A percentile compares a stretch with the other conserved stretches of the same genome.
These are phyloP conservation scores for Paramisgurnus dabryanus DNA, from an alignment of 2,113 vertebrate genomes.

Conservation along the genomic window DNA sequence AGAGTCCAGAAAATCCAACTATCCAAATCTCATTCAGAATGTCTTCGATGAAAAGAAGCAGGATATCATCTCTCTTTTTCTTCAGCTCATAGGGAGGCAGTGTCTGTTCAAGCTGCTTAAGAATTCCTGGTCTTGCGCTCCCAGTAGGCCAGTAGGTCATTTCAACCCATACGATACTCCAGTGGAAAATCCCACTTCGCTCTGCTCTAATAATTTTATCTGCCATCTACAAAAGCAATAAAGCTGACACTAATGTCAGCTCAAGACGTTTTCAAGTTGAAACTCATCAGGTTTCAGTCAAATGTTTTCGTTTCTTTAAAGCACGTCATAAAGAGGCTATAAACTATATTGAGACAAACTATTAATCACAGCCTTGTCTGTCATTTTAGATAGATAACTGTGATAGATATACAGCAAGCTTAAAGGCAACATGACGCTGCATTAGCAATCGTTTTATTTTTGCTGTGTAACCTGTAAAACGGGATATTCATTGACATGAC, in stretches of 20 bases:
- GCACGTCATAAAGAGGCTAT: not conserved
- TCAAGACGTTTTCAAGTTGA: not conserved
- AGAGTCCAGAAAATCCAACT: constrained; percentile 32
- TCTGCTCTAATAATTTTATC: constrained; percentile 45
- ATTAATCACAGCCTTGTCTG: not conserved
- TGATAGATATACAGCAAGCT: not conserved
- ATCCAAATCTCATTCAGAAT: not conserved
- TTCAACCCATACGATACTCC: constrained; percentile 15
- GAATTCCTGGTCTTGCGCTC: constrained; percentile 36
- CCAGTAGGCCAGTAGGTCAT: constrained; percentile 36
- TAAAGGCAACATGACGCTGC: not conserved
- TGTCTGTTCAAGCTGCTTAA: constrained; percentile 33
- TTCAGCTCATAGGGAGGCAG: not conserved
- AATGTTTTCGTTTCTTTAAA: constrained; percentile 11
- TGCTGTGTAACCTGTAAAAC: not conserved
- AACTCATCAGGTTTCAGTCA: not conserved
- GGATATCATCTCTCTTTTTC: constrained; percentile 5
- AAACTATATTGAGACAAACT: not conserved
- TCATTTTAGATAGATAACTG: no score
- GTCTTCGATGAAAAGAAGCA: not conserved
- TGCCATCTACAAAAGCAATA: constrained; percentile 45
- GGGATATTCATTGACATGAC: not conserved
- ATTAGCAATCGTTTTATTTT: not conserved
- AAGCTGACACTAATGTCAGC: constrained; percentile 14
- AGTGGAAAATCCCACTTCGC: constrained; percentile 34